Base-by-base conservation (phyloP, 2,797 vertebrate species). In the Hippopotamyrus pictus region DNA sequence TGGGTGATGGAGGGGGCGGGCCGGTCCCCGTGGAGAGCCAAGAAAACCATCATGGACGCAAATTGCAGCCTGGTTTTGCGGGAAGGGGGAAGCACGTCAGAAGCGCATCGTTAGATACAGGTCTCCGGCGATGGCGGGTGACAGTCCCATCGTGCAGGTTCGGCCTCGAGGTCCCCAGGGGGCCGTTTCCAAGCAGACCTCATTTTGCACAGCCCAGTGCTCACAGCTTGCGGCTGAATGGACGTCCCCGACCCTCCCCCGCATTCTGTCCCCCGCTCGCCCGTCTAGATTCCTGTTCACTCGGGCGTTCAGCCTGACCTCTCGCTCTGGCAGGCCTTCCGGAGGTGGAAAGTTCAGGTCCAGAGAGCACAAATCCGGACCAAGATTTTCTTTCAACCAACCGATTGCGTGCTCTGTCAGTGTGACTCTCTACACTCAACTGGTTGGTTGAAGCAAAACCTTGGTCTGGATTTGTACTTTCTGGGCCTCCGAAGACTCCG, bases 41-140 rank as follows among this genome's bases (percentile, higher is more conserved):
- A 25, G 46, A 83, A 59, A 54, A 22, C 37, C 8, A n/a, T 85
- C 11, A 50, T n/a, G 22, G 79, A 65, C 4, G 44, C 19, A 41
- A 69, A 85, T 25, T 85, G 88, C 46, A 33, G 44, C 79, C 79
- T 33, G 11, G 37, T 59, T 3, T 53, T 50, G 53, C 41, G 46
- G 76, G 22, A 17, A n/a, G 22, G 3, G 0, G n/a, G 50, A 33
- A 14, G 29, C 6, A 8, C 48, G 25, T 51, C 50, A 53, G 29
- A 87, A 83, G 22, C 14, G 53, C 89, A 86, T 48, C 22, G 51
- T 44, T 44, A 86, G 33, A 57, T 33, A 46, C 73, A 86, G 29
- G 83, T 50, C 65, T 79, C 59, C 9, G 69, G 88, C 89, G 86
- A 87, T 88, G 85, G 51, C 54, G 83, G 88, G 48, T 46, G 90